Evolutionary conservation across 2,113 vertebrate genomes (phyloP).

Genomic region (Coreoperca whiteheadi): DNA sequence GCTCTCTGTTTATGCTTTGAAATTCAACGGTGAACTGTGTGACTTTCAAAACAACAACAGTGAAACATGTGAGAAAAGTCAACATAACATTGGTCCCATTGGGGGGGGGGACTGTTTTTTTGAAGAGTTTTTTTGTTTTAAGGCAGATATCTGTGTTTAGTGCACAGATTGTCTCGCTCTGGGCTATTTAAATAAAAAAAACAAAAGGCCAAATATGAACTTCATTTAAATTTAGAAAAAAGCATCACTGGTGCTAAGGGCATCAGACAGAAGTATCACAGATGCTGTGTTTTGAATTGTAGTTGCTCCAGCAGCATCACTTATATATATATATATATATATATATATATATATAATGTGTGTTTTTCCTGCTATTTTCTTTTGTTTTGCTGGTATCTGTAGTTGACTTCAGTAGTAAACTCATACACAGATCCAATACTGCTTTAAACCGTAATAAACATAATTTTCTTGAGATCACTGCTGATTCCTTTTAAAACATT

Average conservation of each 20-base stretch:
- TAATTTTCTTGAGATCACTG: not conserved
- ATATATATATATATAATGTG: too few species aligned
- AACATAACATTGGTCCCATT: not conserved
- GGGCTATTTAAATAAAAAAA: constrained; percentile 20
- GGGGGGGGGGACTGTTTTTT: constrained; percentile 1
- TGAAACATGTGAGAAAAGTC: not conserved
- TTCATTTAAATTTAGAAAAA: not conserved
- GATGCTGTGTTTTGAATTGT: not conserved
- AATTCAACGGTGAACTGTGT: constrained; percentile 9
- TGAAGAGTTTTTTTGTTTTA: not conserved
- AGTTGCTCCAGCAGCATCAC: not conserved
- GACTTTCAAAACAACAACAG: constrained; percentile 8
- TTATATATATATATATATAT: too few species aligned
- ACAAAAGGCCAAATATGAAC: constrained; percentile 5
- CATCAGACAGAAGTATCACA: not conserved
- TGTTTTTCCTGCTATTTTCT: not conserved
- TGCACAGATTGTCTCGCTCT: constrained; percentile 3
- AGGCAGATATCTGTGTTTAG: constrained; percentile 17
- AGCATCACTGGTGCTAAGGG: not conserved
- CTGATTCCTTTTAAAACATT: not conserved
- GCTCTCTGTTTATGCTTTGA: not conserved
- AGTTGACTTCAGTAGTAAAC: not conserved
- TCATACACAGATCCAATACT: not conserved
- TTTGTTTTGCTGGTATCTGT: not conserved
- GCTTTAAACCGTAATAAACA: constrained; percentile 1